These are phyloP conservation scores for Phoxinus phoxinus DNA, from an alignment of 2,113 vertebrate genomes.

Conservation along the genomic window DNA sequence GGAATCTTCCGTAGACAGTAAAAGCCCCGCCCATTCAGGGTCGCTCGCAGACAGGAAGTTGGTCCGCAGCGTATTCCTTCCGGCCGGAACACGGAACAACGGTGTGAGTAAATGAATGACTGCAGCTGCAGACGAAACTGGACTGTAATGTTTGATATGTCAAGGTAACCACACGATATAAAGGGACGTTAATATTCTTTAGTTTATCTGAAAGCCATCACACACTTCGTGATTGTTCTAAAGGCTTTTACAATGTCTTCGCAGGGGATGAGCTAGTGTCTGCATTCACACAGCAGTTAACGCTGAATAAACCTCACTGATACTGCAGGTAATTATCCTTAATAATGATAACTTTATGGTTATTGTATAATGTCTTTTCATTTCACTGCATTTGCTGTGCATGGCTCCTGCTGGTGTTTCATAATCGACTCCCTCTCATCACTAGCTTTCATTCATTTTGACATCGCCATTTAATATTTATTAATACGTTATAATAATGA, in stretches of 20 bases:
- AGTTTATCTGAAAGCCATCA: too few species aligned
- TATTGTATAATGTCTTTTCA: not conserved
- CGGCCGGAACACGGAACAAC: not conserved
- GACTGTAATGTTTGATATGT: not conserved
- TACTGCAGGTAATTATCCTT: not conserved
- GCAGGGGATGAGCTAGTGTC: not conserved
- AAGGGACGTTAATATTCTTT: not conserved
- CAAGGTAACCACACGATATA: too few species aligned
- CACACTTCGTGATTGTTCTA: not conserved
- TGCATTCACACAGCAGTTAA: not conserved
- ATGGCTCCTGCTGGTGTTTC: not conserved
- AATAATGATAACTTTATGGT: not conserved
- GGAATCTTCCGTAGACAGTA: too few species aligned
- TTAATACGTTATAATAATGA: not conserved
- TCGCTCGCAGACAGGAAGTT: not conserved
- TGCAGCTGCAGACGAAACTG: not conserved
- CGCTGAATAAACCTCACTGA: not conserved
- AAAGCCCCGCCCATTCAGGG: not conserved
- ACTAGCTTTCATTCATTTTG: not conserved
- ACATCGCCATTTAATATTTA: not conserved
- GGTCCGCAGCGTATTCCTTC: not conserved
- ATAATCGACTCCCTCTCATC: not conserved
- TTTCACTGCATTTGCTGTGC: not conserved
- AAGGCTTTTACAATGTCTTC: not conserved
- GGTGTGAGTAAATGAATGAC: not conserved